Percentiles rank a stretch among this genome's conserved stretches.
These are phyloP conservation scores for Brotula barbata DNA, from an alignment of 2,797 vertebrate genomes.

Conservation along the genomic window DNA sequence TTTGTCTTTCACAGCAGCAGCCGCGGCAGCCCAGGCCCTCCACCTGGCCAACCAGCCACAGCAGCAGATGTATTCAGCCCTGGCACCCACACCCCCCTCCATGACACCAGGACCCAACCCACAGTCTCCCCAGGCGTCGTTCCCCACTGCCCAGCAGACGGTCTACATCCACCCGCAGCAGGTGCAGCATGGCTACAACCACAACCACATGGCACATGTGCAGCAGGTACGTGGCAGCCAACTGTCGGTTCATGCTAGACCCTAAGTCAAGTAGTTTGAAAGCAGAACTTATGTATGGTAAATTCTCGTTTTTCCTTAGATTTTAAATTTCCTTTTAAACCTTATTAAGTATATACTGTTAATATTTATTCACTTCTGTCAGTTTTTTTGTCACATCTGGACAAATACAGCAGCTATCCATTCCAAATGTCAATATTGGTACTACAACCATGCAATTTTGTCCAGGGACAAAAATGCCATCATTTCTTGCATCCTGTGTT, in stretches of 20 bases:
- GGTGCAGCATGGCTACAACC: conserved; percentile 95
- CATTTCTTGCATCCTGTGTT: too few species aligned
- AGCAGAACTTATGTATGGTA: too few species aligned
- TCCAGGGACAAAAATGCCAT: too few species aligned
- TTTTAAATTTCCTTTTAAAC: too few species aligned
- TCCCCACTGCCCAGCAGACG: conserved; percentile 92
- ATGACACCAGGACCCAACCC: conserved; percentile 97
- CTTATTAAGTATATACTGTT: too few species aligned
- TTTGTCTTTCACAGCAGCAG: conserved; percentile 35
- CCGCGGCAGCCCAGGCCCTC: conserved; percentile 86
- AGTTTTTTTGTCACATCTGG: too few species aligned
- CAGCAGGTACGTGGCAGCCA: conserved; percentile 86
- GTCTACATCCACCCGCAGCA: conserved; percentile 97
- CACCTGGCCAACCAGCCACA: conserved; percentile 92
- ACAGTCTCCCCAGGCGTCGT: conserved; percentile 95
- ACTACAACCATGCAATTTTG: too few species aligned
- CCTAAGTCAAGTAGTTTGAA: background rate
- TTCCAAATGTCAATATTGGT: too few species aligned
- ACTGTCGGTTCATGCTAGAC: background rate
- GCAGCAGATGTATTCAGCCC: conserved; percentile 95
- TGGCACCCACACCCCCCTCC: conserved; percentile 94
- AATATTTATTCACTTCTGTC: too few species aligned
- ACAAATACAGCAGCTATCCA: too few species aligned
- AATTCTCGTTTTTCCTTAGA: too few species aligned
- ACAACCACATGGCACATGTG: conserved; percentile 95